Conservation (phyloP, 2,797 vertebrate species). For the Amazona ochrocephala region DNA sequence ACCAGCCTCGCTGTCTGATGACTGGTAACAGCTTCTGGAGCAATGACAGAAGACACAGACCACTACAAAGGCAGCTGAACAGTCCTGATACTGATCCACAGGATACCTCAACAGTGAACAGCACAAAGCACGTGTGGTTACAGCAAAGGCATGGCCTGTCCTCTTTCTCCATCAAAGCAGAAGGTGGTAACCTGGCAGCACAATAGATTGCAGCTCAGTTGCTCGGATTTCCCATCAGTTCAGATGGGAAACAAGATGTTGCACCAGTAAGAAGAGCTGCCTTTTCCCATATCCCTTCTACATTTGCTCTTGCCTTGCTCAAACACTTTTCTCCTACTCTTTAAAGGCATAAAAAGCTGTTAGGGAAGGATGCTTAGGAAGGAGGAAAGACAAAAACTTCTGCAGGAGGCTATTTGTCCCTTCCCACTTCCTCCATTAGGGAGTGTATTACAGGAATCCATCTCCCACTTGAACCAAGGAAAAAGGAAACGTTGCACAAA, state of each 20-base stretch:
- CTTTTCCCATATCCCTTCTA: background rate
- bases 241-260: background rate
- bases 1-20: fast-evolving
- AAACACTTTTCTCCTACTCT: background rate
- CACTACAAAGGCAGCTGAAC: background rate
- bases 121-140: background rate
- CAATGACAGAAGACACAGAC: background rate
- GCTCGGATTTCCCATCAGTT: background rate
- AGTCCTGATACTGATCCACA: background rate
- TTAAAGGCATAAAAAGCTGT: background rate
- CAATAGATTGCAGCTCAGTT: background rate
- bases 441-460: background rate
- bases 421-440: background rate
- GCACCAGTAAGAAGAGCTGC: background rate
- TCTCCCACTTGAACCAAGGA: background rate
- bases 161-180: background rate
- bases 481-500: background rate
- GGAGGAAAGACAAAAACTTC: background rate
- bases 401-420: background rate
- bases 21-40: background rate
- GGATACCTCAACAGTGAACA: background rate
- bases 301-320: background rate
- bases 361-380: background rate
- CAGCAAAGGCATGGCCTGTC: background rate
- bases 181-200: background rate